Conservation (phyloP, 2,888 invertebrate species). For the Chymomyza fuscimana region DNA sequence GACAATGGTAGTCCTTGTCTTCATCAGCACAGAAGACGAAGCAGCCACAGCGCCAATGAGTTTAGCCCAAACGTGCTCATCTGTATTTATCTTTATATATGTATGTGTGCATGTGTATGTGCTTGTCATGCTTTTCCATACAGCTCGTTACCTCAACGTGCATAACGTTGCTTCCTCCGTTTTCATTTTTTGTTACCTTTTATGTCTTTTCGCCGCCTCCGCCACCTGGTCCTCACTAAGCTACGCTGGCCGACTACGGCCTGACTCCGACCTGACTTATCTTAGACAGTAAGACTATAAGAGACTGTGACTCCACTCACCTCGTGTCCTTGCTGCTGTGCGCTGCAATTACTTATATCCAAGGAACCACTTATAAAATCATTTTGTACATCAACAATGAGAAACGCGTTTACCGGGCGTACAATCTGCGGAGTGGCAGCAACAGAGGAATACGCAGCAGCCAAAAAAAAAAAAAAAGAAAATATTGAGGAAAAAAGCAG, state of each 20-base stretch:
- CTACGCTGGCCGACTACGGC: slow-evolving; percentile 29
- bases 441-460: slow-evolving; percentile 29
- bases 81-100: neutral
- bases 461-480: slow-evolving; percentile 24
- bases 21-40: neutral
- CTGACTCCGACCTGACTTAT: neutral
- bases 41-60: slow-evolving; percentile 61
- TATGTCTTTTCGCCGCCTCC: slow-evolving; percentile 63
- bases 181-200: slow-evolving; percentile 73
- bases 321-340: slow-evolving; percentile 93
- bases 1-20: neutral
- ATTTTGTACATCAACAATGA: slow-evolving; percentile 98
- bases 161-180: slow-evolving; percentile 57
- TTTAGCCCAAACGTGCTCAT: slow-evolving; percentile 52
- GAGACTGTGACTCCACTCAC: slow-evolving; percentile 79
- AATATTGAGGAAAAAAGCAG: neutral
- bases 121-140: neutral
- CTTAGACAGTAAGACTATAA: neutral
- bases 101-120: neutral
- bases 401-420: slow-evolving; percentile 91
- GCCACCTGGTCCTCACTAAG: slow-evolving; percentile 32
- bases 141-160: slow-evolving; percentile 16
- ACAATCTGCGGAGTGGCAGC: slow-evolving; percentile 83
- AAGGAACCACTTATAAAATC: slow-evolving; percentile 97
- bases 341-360: slow-evolving; percentile 95